Base-by-base conservation (phyloP, 2,797 vertebrate genomes). In the Enteromius thamalakanensis region DNA sequence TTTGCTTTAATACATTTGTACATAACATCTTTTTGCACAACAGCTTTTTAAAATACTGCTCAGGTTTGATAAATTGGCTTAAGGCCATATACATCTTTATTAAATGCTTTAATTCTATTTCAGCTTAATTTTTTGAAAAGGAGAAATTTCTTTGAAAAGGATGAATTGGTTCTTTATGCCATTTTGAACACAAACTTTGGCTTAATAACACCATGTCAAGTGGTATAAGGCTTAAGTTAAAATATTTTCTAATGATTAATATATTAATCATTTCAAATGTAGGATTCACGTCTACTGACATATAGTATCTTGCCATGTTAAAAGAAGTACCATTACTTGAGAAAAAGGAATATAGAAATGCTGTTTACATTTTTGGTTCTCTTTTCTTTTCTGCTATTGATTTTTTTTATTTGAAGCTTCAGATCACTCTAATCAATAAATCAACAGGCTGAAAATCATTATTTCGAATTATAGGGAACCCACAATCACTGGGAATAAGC, bases 401-500 rank as follows among this genome's bases (percentile, higher is more conserved):
- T n/a, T 71, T 68, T 68, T 37, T 23, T 60, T 23, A 17, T 62
- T 81, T 60, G 12, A 76, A 76, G 49, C 19, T 68, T 76, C 37
- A 42, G 45, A 76, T 82, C 11, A 34, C 37, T 58, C 47, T 34
- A 42, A 76, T 69, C 51, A 92, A 92, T 94, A 91, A 90, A 89
- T 90, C 60, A 81, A 81, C 51, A 12, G 21, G 88, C 91, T 91
- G 87, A 90, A 92, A 91, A 89, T 88, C 91, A 85, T 94, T 92
- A 91, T 89, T 91, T 89, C 72, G 90, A 90, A 93, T 92, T 90
- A 92, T 89, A 90, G 89, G 82, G 53, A 83, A 87, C 58, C 3
- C 80, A 79, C 87, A 65, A 78, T 79, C 86, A 82, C 85, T 89
- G 87, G 83, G 89, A 92, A 92, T 91, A 90, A 90, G 91, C 91